Percentiles rank a stretch among this genome's conserved stretches.
Evolutionary conservation across 2,113 vertebrate species (phyloP).

Genomic region (Alces alces): DNA sequence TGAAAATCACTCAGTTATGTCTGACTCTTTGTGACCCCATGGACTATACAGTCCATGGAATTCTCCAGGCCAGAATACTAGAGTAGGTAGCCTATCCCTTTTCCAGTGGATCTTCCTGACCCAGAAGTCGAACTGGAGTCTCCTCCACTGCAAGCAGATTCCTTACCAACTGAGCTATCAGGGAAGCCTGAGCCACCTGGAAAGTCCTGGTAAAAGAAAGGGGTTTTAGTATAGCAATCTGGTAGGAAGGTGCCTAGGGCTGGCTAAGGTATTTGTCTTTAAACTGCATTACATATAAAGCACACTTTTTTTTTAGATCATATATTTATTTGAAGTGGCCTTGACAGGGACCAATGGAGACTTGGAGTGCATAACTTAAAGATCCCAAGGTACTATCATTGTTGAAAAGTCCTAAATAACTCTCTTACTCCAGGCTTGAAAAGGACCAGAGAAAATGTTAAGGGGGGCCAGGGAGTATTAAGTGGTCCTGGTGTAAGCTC

Average conservation of each 20-base stretch:
- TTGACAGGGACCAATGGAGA: not conserved
- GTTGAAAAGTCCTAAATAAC: slow-evolving; percentile 17
- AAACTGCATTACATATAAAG: slow-evolving; percentile 17
- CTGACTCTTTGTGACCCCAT: not conserved
- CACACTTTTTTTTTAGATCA: not conserved
- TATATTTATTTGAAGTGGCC: slow-evolving; percentile 12
- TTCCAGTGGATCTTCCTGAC: not conserved
- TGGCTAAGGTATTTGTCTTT: not conserved
- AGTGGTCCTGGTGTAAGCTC: not conserved
- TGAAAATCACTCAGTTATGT: not conserved
- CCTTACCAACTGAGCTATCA: not conserved
- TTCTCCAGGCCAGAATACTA: not conserved
- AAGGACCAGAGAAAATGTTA: not conserved
- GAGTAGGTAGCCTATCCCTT: not conserved
- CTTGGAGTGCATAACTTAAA: not conserved
- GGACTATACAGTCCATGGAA: not conserved
- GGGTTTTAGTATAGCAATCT: not conserved
- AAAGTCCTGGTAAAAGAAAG: not conserved
- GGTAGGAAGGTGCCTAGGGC: not conserved
- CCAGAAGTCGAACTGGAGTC: not conserved
- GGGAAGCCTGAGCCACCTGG: not conserved
- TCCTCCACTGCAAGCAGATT: not conserved
- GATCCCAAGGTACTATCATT: not conserved
- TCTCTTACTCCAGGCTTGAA: not conserved
- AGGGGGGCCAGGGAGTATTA: not conserved